Evolutionary conservation across 1,140 invertebrate genomes (phyloP).

Genomic region (Neotoxoptera formosana): DNA sequence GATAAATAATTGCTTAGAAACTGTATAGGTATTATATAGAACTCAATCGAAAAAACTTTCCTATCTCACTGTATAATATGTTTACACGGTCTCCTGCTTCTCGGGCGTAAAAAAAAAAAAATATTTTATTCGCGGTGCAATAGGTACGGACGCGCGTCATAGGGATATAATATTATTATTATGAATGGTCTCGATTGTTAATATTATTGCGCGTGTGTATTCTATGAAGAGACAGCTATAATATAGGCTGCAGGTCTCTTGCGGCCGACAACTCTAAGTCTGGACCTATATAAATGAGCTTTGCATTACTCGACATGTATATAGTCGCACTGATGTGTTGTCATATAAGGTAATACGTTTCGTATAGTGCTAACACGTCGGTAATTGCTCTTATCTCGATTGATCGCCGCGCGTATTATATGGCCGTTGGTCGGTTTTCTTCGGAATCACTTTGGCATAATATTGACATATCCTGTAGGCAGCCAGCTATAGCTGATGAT

Average conservation of each 20-base stretch:
- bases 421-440: background rate
- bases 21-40: background rate
- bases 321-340: background rate
- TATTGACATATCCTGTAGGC: background rate
- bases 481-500: no score
- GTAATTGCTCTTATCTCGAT: conserved; percentile 15
- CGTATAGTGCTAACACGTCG: background rate
- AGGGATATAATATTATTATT: background rate
- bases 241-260: background rate
- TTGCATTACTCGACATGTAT: background rate
- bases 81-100: background rate
- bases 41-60: background rate
- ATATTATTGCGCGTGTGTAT: background rate
- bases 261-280: background rate
- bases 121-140: background rate
- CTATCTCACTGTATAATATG: background rate
- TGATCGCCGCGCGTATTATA: background rate
- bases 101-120: background rate
- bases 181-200: conserved; percentile 17
- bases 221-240: background rate
- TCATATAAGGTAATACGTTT: conserved; percentile 34
- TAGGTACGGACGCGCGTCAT: background rate
- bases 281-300: background rate
- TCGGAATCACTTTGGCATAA: background rate
- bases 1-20: background rate